Conservation (phyloP, 2,113 vertebrate species). For the Vidua chalybeata region DNA sequence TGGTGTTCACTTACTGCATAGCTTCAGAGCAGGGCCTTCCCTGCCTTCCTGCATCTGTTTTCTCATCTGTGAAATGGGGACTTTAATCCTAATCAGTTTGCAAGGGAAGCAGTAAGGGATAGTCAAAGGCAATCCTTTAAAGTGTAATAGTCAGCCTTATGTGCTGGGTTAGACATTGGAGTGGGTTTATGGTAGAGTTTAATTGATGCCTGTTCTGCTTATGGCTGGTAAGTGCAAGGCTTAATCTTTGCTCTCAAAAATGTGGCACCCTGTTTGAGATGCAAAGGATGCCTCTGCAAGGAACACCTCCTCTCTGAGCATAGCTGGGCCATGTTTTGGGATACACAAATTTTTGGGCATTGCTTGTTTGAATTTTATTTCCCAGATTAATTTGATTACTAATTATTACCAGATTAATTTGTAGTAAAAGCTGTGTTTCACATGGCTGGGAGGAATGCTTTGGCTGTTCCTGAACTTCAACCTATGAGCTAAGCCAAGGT, state of each 20-base stretch:
- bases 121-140: background rate
- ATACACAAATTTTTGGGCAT: background rate
- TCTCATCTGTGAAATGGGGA: constrained; percentile 44
- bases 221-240: background rate
- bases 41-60: constrained; percentile 1
- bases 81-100: constrained; percentile 42
- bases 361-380: background rate
- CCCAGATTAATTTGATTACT: background rate
- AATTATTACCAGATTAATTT: background rate
- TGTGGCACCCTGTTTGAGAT: background rate
- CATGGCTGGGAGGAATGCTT: background rate
- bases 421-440: background rate
- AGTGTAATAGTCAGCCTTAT: background rate
- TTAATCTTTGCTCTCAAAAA: background rate
- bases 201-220: background rate
- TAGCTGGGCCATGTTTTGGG: background rate
- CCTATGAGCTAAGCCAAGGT: background rate
- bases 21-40: background rate
- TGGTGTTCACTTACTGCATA: background rate
- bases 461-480: background rate
- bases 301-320: background rate
- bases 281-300: background rate
- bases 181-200: background rate
- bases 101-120: background rate
- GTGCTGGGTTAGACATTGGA: background rate